These are phyloP conservation scores for Lissonota sp. DNA, from an alignment of 2,888 invertebrate species.

Conservation along the genomic window DNA sequence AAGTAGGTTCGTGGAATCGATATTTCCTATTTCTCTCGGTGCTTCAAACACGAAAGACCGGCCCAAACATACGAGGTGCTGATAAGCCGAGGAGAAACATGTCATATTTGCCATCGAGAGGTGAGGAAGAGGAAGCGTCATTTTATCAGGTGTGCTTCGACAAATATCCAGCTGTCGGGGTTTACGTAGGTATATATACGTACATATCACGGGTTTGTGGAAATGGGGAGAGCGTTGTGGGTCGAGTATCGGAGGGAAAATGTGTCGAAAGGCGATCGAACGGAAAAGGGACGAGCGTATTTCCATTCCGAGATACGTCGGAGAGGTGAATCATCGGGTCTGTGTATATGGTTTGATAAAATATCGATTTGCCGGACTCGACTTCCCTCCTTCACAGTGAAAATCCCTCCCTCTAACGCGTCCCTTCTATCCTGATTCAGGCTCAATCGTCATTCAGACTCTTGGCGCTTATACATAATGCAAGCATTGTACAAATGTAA, in stretches of 20 bases:
- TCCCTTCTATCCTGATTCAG: no score
- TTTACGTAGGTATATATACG: no score
- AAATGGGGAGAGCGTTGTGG: no score
- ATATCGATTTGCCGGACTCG: constrained; percentile 6
- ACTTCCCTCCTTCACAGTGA: no score
- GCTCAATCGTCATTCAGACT: no score
- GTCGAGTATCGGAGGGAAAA: no score
- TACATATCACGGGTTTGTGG: no score
- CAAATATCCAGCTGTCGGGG: constrained; percentile 45
- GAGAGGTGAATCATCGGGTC: constrained; percentile 24
- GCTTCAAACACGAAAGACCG: constrained; percentile 12
- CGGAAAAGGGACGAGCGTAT: constrained; percentile 17
- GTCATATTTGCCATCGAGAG: constrained; percentile 29
- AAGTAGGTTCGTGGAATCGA: no score
- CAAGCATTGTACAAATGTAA: no score
- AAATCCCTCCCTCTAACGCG: no score
- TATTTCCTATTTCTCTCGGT: background rate
- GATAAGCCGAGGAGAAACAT: constrained; percentile 26
- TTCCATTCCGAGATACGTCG: background rate
- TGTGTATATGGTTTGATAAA: constrained; percentile 13
- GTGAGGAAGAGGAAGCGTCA: no score
- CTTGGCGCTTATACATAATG: no score
- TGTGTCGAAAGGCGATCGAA: constrained; percentile 29
- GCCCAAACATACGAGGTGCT: constrained; percentile 6
- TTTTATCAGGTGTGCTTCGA: constrained; percentile 42